Base-by-base conservation (phyloP, 2,888 invertebrate species). In the Encarsia formosa region DNA sequence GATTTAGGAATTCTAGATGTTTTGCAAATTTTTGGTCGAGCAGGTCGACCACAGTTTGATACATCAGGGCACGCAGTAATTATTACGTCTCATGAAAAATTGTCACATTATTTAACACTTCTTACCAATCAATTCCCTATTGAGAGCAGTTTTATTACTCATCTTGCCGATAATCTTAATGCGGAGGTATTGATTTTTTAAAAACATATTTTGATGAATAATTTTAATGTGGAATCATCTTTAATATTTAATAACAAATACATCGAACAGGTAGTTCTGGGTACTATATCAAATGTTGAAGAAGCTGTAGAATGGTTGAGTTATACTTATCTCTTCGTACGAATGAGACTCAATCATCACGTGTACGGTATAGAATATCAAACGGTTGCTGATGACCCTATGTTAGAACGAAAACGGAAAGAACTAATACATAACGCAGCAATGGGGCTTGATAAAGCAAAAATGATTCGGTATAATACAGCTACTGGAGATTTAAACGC, bases 221-320 rank as follows among this genome's bases (percentile, higher is more conserved):
- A 51, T 26, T 39, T 26, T 34, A 34, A 31, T 50, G 24, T 42
- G 47, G 18, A 34, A 26, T 8, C 6, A 26, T 26, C 26, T 6
- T 8, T 6, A 26, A 26, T 26, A 26, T 11, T 8, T 26, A 26
- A 8, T 26, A 11, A 26, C 11, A 8, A 8, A 26, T 43, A 11
- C 49, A 22, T 22, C 11, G 1, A 47, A 52, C 29, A 58, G 59
- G 59, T 69, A 29, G 86, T 92, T 0, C 78, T 97, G 15, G 98
- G 99, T n/a, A 98, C 96, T 1, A 94, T 99, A 23, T 87, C 91
- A 0, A 98, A 91, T 66, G 82, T 98, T 5, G 88, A 90, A 54
- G 99, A 99, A 75, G 99, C 96, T 0, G 91, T 98, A 0, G 88
- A 93, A 70, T 99, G 99, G 99, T 77, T 99, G 22, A 93, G 92